These are phyloP conservation scores for Ambastaia sidthimunki DNA, from an alignment of 2,797 vertebrate genomes.

Conservation along the genomic window DNA sequence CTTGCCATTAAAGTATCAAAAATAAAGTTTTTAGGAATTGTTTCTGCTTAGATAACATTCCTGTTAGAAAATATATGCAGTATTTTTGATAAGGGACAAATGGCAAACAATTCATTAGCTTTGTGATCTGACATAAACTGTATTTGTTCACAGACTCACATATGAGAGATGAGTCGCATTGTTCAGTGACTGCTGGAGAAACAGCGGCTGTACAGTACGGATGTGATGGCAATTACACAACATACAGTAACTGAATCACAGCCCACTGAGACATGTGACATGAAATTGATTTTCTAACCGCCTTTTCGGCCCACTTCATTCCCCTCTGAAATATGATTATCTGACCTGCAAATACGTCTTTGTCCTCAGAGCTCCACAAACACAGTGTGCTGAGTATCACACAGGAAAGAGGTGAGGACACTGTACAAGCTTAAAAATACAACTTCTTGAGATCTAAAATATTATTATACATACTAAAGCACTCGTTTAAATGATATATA, in stretches of 20 bases:
- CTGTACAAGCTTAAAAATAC: background rate
- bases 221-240: conserved; percentile 35
- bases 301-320: conserved; percentile 27
- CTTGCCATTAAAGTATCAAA: background rate
- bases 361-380: conserved; percentile 28
- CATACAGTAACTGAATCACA: conserved; percentile 37
- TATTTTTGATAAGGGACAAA: background rate
- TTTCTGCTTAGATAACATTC: background rate
- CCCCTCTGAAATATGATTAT: conserved; percentile 42
- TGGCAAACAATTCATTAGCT: conserved; percentile 17
- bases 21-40: background rate
- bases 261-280: conserved; percentile 35
- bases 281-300: conserved; percentile 41
- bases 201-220: conserved; percentile 20
- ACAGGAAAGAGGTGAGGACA: background rate
- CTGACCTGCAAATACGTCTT: conserved; percentile 29
- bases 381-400: conserved; percentile 11
- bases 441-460: background rate
- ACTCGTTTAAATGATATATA: background rate
- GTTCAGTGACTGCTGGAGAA: background rate
- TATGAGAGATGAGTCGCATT: conserved; percentile 10
- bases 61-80: background rate
- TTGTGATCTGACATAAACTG: background rate
- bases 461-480: background rate
- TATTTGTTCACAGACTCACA: conserved; percentile 17